Percentiles rank a stretch among this genome's conserved stretches.
Evolutionary conservation across 1,140 invertebrate species (phyloP).

Genomic region (Dendroctonus ponderosae): DNA sequence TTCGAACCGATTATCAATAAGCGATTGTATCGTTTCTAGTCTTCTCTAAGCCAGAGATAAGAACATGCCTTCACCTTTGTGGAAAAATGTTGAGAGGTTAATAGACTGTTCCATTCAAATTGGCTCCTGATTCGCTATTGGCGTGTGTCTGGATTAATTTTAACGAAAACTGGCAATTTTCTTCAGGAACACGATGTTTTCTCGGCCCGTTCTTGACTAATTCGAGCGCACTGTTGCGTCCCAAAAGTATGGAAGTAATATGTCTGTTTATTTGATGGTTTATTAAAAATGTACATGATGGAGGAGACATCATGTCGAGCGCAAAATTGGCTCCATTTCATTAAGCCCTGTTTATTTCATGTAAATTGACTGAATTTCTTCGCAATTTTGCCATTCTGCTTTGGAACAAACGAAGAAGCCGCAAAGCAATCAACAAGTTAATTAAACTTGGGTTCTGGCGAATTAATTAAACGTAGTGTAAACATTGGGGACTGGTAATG

Average conservation of each 20-base stretch:
- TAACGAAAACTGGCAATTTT: no score
- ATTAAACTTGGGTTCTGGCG: not conserved
- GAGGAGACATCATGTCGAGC: constrained; percentile 9
- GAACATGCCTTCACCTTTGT: no score
- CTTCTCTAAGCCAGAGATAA: no score
- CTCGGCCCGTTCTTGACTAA: no score
- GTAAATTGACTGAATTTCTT: constrained; percentile 25
- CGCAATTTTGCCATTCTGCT: constrained; percentile 20
- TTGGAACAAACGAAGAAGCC: constrained; percentile 22
- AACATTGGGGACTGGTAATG: not conserved
- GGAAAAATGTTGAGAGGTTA: no score
- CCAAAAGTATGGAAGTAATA: not conserved
- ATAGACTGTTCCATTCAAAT: no score
- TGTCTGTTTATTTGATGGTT: not conserved
- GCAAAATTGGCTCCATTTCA: constrained; percentile 20
- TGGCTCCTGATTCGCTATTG: no score
- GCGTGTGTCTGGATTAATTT: no score
- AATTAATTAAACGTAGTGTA: constrained; percentile 1
- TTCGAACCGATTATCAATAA: no score
- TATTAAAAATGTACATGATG: not conserved
- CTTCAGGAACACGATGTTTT: no score
- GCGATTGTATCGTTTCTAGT: no score
- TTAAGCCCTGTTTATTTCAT: constrained; percentile 23
- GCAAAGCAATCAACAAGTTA: constrained; percentile 24
- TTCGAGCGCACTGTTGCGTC: no score